phyloP scores from a whole-genome alignment of 2,113 vertebrate species.

The Odobenus rosmarus region DNA sequence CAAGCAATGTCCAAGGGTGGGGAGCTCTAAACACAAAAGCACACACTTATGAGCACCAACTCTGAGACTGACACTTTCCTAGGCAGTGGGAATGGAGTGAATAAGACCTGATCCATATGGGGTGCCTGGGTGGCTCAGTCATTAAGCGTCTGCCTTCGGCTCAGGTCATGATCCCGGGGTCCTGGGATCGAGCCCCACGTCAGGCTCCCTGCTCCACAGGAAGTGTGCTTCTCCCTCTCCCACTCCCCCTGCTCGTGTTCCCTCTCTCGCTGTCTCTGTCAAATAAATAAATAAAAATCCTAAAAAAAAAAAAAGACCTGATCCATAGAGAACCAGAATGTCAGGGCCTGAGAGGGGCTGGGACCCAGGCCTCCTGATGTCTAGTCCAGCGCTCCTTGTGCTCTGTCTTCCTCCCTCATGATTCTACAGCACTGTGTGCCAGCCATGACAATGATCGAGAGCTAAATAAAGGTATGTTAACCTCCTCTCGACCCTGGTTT shows the following conservation, averaged over 20 bases:
- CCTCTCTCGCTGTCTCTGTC: no score
- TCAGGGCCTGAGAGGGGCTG: not conserved
- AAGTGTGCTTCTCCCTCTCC: no score
- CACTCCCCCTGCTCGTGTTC: no score
- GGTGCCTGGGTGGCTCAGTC: no score
- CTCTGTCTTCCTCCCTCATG: not conserved
- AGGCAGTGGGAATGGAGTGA: not conserved
- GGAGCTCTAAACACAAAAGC: not conserved
- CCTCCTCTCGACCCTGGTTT: conserved; percentile 38
- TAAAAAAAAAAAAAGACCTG: no score
- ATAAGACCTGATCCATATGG: not conserved
- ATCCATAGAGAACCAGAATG: not conserved
- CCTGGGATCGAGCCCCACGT: no score
- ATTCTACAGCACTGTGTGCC: not conserved
- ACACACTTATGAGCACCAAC: not conserved
- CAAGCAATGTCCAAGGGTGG: not conserved
- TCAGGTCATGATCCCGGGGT: no score
- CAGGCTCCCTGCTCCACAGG: no score
- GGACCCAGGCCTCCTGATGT: not conserved
- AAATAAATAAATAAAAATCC: no score
- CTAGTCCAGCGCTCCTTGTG: not conserved
- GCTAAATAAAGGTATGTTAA: conserved; percentile 49
- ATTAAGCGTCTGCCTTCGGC: no score
- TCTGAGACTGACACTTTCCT: not conserved
- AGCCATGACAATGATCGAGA: conserved; percentile 20